phyloP scores from a whole-genome alignment of 2,797 vertebrate species.

The Cynopterus sphinx region DNA sequence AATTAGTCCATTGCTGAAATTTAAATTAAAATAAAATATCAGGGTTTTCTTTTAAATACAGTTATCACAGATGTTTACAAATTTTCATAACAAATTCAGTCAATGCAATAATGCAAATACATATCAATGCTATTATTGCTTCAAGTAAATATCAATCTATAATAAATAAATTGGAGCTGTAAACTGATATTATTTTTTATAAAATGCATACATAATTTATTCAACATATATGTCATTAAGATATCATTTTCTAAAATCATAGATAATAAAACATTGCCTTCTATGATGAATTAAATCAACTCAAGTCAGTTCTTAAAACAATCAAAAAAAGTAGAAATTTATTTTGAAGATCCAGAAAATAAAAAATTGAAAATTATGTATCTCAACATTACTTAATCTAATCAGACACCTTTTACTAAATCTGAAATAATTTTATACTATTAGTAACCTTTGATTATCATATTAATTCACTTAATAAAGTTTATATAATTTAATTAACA shows the following conservation, averaged over 20 bases:
- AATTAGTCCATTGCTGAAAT: neutral
- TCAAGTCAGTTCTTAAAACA: neutral
- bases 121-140: neutral
- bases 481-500: neutral
- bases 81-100: constrained; percentile 9
- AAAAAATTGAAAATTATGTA: neutral
- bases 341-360: neutral
- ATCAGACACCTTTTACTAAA: neutral
- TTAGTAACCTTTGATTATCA: neutral
- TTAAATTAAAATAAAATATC: neutral
- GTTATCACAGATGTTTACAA: neutral
- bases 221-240: neutral
- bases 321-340: neutral
- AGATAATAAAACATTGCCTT: neutral
- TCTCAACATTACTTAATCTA: neutral
- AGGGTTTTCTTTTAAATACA: neutral
- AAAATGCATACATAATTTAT: neutral
- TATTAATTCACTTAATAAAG: neutral
- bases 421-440: neutral
- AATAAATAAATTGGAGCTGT: neutral
- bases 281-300: neutral
- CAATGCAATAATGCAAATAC: neutral
- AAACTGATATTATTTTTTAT: neutral
- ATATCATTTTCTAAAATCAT: neutral
- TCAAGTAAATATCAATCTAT: neutral